Evolutionary conservation across 2,113 vertebrate species (phyloP), one percentile per base, ranked within the genome.

Genomic region (Pan troglodytes): DNA sequence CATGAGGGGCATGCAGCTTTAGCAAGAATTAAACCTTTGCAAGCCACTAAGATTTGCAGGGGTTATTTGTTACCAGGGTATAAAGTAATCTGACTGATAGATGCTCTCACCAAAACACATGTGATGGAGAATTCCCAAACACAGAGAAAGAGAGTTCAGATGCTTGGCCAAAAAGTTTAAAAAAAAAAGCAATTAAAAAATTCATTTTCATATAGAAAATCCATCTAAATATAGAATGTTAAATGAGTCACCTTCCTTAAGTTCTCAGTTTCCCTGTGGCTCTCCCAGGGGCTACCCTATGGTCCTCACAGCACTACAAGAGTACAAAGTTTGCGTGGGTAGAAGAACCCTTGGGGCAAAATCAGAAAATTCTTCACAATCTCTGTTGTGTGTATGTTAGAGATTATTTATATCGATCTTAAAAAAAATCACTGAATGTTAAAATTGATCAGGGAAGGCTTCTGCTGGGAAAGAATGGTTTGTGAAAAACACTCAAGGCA

Each of bases 381-480:
- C 92, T 96, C 93, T 95, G 82, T n/a, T 94, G 82, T 94, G 83
- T 96, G 67, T 96, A 86, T 95, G 82, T 96, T 96, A 94, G 67
- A 97, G 97, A 97, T 97, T 97, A 96, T 96, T 98, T 95, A 96
- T 95, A 98, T 97, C 89, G 95, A 98, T 97, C 89, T 83, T 79
- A 96, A 59, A 55, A 55, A 97, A 95, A 97, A 95, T 89, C 93
- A 94, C 67, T 80, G 61, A 96, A 94, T 96, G 97, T 97, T 97
- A 94, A 94, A 94, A 96, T 98, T 97, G 95, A 97, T 97, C 93
- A 96, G 86, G 86, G 38, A 94, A 95, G 78, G 70, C 78, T 95
- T 97, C 95, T 91, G 83, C 73, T 94, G 96, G 94, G 94, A 97
- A 38, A 93, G 61, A 86, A 88, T 59, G 35, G 61, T 89, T 96